A percentile compares a stretch with the other conserved stretches of the same genome.
Evolutionary conservation across 2,888 invertebrate species (phyloP).

Genomic region (Noctuana brunneofusca): DNA sequence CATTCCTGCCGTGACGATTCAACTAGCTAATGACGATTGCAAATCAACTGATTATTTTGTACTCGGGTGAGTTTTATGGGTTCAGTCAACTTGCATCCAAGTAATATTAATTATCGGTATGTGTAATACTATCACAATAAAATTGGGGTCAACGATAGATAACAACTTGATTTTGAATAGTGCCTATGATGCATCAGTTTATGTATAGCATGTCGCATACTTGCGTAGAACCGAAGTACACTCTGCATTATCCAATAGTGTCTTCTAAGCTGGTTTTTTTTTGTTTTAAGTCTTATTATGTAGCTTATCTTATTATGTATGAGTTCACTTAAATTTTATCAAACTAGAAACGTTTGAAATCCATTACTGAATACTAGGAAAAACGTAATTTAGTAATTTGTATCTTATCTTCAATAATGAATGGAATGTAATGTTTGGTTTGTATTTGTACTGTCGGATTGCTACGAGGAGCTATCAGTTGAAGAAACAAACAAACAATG

Average conservation of each 20-base stretch:
- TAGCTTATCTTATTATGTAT: too few relatives aligned
- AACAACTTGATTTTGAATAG: not conserved
- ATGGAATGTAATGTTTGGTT: slow-evolving; percentile 1
- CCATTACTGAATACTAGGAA: not conserved
- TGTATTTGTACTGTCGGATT: not conserved
- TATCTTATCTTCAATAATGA: slow-evolving; percentile 8
- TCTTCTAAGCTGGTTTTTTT: too few relatives aligned
- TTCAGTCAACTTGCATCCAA: slow-evolving; percentile 2
- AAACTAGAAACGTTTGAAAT: not conserved
- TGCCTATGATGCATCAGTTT: too few relatives aligned
- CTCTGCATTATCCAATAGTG: too few relatives aligned
- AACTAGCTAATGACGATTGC: not conserved
- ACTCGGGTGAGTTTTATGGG: slow-evolving; percentile 4
- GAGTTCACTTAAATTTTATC: too few relatives aligned
- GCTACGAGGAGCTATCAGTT: slow-evolving; percentile 1
- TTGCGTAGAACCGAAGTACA: too few relatives aligned
- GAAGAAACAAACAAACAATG: slow-evolving; percentile 11
- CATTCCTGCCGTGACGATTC: too few relatives aligned
- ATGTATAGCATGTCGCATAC: too few relatives aligned
- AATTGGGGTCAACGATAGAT: not conserved
- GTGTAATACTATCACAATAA: not conserved
- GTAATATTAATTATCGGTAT: not conserved
- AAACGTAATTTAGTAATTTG: not conserved
- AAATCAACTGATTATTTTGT: slow-evolving; percentile 8
- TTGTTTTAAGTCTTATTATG: too few relatives aligned